Evolutionary conservation across 2,888 invertebrate species (phyloP).

Genomic region (Fragum whitleyi): DNA sequence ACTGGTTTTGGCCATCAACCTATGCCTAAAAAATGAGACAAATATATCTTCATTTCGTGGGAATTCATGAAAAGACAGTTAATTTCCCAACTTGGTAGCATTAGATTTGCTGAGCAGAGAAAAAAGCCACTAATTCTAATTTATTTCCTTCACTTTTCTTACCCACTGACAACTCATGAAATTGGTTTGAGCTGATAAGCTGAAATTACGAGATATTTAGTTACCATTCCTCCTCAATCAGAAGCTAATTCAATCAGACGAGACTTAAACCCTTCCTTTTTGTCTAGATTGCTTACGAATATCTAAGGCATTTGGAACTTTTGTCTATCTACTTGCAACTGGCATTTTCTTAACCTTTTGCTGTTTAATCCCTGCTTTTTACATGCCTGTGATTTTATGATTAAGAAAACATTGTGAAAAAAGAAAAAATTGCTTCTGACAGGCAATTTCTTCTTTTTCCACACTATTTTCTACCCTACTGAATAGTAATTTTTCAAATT

Average conservation of each 20-base stretch:
- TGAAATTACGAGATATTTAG: conserved; percentile 39
- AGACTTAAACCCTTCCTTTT: neutral
- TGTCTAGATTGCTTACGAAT: no score
- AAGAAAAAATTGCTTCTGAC: no score
- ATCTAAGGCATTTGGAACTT: no score
- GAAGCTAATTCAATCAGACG: conserved; percentile 24
- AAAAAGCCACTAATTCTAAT: conserved; percentile 31
- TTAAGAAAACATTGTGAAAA: no score
- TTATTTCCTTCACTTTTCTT: conserved; percentile 40
- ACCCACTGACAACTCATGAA: conserved; percentile 38
- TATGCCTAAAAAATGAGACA: no score
- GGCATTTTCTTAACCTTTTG: no score
- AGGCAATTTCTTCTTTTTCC: conserved; percentile 3
- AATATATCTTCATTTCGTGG: neutral
- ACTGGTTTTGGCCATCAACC: no score
- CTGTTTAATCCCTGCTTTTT: no score
- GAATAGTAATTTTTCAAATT: no score
- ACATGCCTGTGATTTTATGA: no score
- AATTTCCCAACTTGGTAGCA: conserved; percentile 25
- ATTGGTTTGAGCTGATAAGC: conserved; percentile 51
- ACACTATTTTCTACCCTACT: no score
- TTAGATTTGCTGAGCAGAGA: neutral
- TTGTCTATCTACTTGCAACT: no score
- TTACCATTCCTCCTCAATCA: conserved; percentile 25
- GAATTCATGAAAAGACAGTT: conserved; percentile 2